phyloP scores from a whole-genome alignment of 2,797 vertebrate species.

The Darevskia nairensis region DNA sequence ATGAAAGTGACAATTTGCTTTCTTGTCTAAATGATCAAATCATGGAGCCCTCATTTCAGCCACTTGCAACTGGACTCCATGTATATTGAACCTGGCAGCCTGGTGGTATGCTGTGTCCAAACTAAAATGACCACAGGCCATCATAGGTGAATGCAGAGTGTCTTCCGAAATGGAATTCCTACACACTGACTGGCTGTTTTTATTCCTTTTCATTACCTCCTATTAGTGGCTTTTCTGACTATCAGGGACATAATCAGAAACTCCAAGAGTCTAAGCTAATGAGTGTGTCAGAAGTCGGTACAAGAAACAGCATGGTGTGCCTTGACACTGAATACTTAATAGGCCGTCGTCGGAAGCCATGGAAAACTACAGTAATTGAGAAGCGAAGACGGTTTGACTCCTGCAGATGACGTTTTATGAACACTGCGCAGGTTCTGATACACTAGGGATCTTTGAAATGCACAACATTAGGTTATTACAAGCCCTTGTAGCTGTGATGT shows the following conservation, averaged over 20 bases:
- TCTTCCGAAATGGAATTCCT: conserved; percentile 41
- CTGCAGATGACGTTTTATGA: conserved; percentile 72
- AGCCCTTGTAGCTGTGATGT: conserved; percentile 29
- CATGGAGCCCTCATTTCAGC: conserved; percentile 66
- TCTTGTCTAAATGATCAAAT: conserved; percentile 69
- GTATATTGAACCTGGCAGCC: conserved; percentile 73
- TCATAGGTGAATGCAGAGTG: conserved; percentile 33
- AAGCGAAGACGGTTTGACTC: conserved; percentile 73
- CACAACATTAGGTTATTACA: conserved; percentile 64
- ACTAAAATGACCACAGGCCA: conserved; percentile 62
- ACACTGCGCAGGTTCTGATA: conserved; percentile 64
- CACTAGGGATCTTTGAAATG: conserved; percentile 76
- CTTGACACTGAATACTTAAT: conserved; percentile 71
- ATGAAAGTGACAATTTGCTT: conserved; percentile 74
- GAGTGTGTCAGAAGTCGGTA: conserved; percentile 49
- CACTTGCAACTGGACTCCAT: conserved; percentile 59
- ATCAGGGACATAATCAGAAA: conserved; percentile 56
- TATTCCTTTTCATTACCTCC: not conserved
- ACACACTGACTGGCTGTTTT: conserved; percentile 9
- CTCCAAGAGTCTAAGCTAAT: conserved; percentile 53
- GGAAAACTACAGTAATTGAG: conserved; percentile 75
- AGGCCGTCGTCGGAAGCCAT: conserved; percentile 62
- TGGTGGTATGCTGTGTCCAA: conserved; percentile 49
- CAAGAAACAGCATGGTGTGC: conserved; percentile 39
- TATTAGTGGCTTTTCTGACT: conserved; percentile 6